Percentiles rank a stretch among this genome's conserved stretches.
Evolutionary conservation across 1,140 invertebrate species (phyloP).

Genomic region (Andrena cerasifolii): DNA sequence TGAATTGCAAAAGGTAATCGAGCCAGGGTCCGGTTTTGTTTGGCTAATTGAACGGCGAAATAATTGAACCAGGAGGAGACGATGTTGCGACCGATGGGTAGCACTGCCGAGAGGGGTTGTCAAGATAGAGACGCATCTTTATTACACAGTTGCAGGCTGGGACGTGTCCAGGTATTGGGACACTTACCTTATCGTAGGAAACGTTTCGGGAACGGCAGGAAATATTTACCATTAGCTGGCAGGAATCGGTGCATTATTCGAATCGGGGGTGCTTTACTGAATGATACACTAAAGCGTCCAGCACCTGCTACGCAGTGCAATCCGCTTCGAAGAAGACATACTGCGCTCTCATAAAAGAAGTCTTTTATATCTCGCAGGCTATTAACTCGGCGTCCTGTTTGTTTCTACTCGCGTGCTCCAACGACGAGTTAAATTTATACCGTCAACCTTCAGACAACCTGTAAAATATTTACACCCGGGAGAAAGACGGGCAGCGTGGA

Average conservation of each 20-base stretch:
- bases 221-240: no score
- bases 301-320: not conserved
- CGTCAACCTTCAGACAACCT: not conserved
- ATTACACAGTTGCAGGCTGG: no score
- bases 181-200: no score
- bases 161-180: no score
- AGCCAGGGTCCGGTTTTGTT: constrained; percentile 9
- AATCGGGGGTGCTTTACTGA: no score
- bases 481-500: not conserved
- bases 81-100: not conserved
- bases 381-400: not conserved
- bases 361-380: no score
- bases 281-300: no score
- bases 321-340: not conserved
- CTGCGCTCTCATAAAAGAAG: not conserved
- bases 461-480: constrained; percentile 6
- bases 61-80: not conserved
- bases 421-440: constrained; percentile 11
- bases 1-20: constrained; percentile 38
- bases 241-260: no score
- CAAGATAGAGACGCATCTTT: no score
- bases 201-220: no score
- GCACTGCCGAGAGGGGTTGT: not conserved
- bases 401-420: not conserved
- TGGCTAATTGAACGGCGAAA: constrained; percentile 27